Evolutionary conservation across 2,888 invertebrate genomes (phyloP).

Genomic region (Epinotia demarniana): DNA sequence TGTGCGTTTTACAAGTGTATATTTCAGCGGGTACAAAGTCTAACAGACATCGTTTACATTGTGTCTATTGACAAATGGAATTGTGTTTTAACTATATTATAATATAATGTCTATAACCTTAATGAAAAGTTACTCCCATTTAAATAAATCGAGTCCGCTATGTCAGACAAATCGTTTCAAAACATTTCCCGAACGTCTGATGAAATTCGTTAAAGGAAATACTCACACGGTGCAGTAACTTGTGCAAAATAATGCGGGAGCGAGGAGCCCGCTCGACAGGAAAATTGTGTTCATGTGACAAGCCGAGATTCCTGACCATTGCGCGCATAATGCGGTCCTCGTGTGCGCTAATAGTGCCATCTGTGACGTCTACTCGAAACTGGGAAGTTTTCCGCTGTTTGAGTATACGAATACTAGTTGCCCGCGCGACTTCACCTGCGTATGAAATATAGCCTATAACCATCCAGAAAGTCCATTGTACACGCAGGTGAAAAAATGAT

Average conservation of each 20-base stretch:
- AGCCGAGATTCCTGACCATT: slow-evolving; percentile 33
- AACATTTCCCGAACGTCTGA: slow-evolving; percentile 12
- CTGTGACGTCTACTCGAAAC: slow-evolving; percentile 8
- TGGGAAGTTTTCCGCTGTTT: slow-evolving; percentile 1
- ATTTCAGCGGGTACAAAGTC: neutral
- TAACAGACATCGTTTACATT: too few relatives aligned
- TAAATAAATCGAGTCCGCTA: neutral
- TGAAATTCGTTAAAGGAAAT: slow-evolving; percentile 20
- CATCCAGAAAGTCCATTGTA: too few relatives aligned
- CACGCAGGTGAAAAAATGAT: too few relatives aligned
- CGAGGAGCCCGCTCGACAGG: slow-evolving; percentile 37
- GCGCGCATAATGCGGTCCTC: slow-evolving; percentile 35
- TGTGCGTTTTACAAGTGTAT: neutral
- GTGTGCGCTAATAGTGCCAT: slow-evolving; percentile 24
- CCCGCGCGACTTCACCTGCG: too few relatives aligned
- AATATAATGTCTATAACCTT: neutral
- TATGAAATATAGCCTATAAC: too few relatives aligned
- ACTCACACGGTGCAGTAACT: slow-evolving; percentile 27
- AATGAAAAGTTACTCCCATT: neutral
- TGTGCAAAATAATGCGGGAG: slow-evolving; percentile 32
- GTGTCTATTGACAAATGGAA: too few relatives aligned
- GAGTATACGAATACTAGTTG: too few relatives aligned
- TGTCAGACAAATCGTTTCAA: neutral
- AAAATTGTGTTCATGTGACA: slow-evolving; percentile 42
- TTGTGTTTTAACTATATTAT: neutral